Evolutionary conservation across 1,140 invertebrate genomes (phyloP), one percentile per base, ranked within the genome.

Genomic region (Papilio aristodemus): DNA sequence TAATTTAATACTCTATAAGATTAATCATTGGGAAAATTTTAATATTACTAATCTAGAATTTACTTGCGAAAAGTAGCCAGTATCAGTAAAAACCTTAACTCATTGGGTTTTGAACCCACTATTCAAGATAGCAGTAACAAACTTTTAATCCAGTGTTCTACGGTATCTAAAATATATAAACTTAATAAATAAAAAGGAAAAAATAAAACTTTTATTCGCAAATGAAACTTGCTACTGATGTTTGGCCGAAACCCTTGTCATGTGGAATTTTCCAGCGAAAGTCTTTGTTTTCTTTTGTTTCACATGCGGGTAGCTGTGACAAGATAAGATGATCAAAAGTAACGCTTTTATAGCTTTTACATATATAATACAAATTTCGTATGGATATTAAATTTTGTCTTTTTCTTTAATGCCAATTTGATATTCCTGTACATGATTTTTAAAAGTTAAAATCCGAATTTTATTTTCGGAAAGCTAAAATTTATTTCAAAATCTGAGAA

Each of bases 271-370:
- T 19, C 46, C 46, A 50, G 46, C 46, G 17, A 50, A 50, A 50
- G 46, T 50, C 46, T 50, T 50, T 50, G 46, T 50, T 50, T 50
- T 50, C 19, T 19, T 50, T 50, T 50, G 46, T 50, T 14, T 50
- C 46, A 50, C 17, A 50, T 50, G 46, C 46, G 46, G 46, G 46
- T 50, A 50, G 46, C 46, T 50, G 46, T 19, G 46, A 50, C 46
- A 50, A 50, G 46, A 50, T 50, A 50, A 50, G 46, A 50, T 50
- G 46, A 50, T 50, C 46, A 50, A 25, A 50, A 50, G 46, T 50
- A 50, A 50, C 19, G 46, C 46, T 22, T 50, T 50, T 25, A 50
- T 17, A 17, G 11, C 46, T 50, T 8, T 46, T 19, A 46, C 43
- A 46, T 13, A 19, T 14, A 46, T 46, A 46, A n/a, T n/a, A n/a